These are phyloP conservation scores for Pungitius pungitius DNA, from an alignment of 2,113 vertebrate genomes.

Conservation along the genomic window DNA sequence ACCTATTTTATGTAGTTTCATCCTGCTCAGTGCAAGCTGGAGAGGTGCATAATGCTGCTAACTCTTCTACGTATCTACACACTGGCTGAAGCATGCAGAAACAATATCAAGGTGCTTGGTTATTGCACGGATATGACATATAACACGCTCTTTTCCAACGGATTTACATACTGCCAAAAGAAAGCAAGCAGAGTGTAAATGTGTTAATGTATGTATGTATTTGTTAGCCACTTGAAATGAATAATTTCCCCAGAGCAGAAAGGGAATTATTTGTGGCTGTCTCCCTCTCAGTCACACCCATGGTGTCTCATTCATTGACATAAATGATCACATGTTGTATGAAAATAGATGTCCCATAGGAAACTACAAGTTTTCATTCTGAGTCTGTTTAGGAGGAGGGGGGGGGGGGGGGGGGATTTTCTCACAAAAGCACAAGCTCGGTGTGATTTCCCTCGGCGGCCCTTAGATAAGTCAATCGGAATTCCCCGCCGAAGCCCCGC, in stretches of 20 bases:
- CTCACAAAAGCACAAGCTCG: conserved; percentile 75
- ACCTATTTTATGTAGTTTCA: background rate
- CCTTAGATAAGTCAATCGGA: conserved; percentile 76
- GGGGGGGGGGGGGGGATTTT: conserved; percentile 73
- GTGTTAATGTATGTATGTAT: too few relatives aligned
- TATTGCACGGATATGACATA: background rate
- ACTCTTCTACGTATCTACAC: too few relatives aligned
- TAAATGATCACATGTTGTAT: conserved; percentile 37
- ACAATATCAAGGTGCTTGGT: background rate
- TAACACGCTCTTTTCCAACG: background rate
- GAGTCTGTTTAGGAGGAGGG: conserved; percentile 35
- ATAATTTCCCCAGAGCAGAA: conserved; percentile 62
- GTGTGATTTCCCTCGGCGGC: conserved; percentile 80
- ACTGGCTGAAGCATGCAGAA: too few relatives aligned
- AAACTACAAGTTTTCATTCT: conserved; percentile 83
- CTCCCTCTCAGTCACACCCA: conserved; percentile 63
- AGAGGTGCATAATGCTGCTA: background rate
- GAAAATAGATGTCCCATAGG: conserved; percentile 72
- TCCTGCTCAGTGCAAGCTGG: background rate
- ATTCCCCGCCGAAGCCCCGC: conserved; percentile 75
- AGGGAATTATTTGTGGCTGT: conserved; percentile 71
- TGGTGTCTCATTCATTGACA: conserved; percentile 68
- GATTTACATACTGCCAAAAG: background rate
- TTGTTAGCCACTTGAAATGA: conserved; percentile 41
- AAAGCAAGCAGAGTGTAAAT: background rate